Percentiles rank a stretch among this genome's conserved stretches.
These are phyloP conservation scores for Bambusicola thoracicus DNA, from an alignment of 2,113 vertebrate genomes.

Conservation along the genomic window DNA sequence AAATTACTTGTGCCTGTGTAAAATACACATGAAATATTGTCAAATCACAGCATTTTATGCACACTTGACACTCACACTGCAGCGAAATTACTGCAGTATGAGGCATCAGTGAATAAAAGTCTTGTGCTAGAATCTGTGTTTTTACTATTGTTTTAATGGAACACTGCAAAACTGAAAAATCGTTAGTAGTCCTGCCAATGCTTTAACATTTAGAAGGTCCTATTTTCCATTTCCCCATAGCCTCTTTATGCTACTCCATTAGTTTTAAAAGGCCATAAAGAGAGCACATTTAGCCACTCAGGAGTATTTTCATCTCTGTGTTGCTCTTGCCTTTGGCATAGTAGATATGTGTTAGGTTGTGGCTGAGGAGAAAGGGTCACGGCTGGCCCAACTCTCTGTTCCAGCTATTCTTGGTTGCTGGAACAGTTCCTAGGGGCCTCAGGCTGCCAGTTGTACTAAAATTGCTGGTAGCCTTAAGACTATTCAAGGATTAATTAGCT, in stretches of 20 bases:
- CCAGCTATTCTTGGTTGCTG: constrained; percentile 65
- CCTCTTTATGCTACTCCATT: constrained; percentile 50
- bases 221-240: constrained; percentile 47
- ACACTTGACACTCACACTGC: background rate
- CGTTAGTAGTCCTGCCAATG: constrained; percentile 41
- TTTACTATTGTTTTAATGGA: constrained; percentile 44
- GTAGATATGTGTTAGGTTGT: constrained; percentile 17
- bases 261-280: constrained; percentile 60
- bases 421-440: constrained; percentile 59
- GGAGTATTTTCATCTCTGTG: constrained; percentile 49
- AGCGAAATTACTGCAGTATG: background rate
- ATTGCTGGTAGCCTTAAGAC: constrained; percentile 57
- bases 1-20: constrained; percentile 34
- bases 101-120: constrained; percentile 39
- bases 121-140: constrained; percentile 30
- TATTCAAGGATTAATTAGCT: constrained; percentile 64
- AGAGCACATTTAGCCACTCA: constrained; percentile 4
- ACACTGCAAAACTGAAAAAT: constrained; percentile 53
- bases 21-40: background rate
- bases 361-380: constrained; percentile 56
- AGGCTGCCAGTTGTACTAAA: constrained; percentile 54
- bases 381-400: background rate
- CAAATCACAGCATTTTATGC: constrained; percentile 14
- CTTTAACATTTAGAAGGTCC: constrained; percentile 45
- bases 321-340: constrained; percentile 60